These are phyloP conservation scores for Benitochromis conjunctus DNA, from an alignment of 2,113 vertebrate genomes.

Conservation along the genomic window DNA sequence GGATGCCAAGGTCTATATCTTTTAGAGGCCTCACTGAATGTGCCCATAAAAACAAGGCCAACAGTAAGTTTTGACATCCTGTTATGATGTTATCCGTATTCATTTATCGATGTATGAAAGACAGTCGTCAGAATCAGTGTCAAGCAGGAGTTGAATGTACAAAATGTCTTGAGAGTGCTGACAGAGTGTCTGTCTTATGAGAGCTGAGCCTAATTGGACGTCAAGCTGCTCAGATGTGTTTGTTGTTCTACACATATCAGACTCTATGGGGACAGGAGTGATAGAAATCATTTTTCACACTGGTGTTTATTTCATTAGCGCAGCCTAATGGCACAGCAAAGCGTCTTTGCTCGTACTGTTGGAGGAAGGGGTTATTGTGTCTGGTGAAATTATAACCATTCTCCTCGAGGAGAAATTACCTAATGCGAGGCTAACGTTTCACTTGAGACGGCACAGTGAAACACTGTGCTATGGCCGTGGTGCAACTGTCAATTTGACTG, in stretches of 20 bases:
- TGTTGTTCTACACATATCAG: slow-evolving; percentile 57
- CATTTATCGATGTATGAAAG: background rate
- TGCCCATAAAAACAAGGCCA: background rate
- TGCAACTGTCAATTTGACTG: slow-evolving; percentile 13
- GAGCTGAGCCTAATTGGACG: slow-evolving; percentile 37
- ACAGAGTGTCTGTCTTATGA: slow-evolving; percentile 23
- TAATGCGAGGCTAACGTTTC: slow-evolving; percentile 56
- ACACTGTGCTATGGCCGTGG: background rate
- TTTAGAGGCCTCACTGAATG: background rate
- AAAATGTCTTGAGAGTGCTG: slow-evolving; percentile 7
- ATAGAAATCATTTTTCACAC: slow-evolving; percentile 68
- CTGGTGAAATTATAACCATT: slow-evolving; percentile 46
- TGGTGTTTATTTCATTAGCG: slow-evolving; percentile 70
- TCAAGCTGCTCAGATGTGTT: slow-evolving; percentile 46
- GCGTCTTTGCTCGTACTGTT: slow-evolving; percentile 41
- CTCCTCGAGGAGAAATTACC: slow-evolving; percentile 31
- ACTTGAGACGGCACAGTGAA: background rate
- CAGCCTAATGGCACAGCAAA: slow-evolving; percentile 59
- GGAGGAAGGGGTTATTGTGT: slow-evolving; percentile 54
- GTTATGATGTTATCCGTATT: background rate
- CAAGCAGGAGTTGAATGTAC: background rate
- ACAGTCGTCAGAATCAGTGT: background rate
- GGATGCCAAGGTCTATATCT: background rate
- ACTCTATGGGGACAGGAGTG: slow-evolving; percentile 57
- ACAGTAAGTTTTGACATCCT: background rate